Base-by-base conservation (phyloP, 1,140 invertebrate genomes). In the Bombus terrestris region DNA sequence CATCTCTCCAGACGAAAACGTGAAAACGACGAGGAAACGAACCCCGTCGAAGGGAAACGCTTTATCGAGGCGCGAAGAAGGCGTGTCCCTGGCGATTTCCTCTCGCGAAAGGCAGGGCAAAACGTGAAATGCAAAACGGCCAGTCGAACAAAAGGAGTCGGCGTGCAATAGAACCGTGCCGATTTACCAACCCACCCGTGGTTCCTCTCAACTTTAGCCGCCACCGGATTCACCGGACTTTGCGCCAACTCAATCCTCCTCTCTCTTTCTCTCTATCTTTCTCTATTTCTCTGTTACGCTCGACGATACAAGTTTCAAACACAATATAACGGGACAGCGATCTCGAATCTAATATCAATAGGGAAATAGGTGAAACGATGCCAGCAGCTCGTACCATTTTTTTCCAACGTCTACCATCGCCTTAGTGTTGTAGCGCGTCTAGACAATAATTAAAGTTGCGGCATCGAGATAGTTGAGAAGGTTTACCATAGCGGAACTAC, bases 41-140 rank as follows among this genome's bases (percentile, higher is more conserved):
- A 43, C 8, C 25, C 3, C 1, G 10, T 37, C 35, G 39, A 35
- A 22, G n/a, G 12, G 22, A n/a, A 77, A 28, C 77, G 77, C 18
- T 66, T 68, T 35, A 47, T 79, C 77, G 39, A 35, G n/a, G 76
- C 76, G 62, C 28, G 9, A 62, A 62, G 37, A 64, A 41, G 75
- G 57, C 75, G 75, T 32, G 76, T 78, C 76, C 39, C 59, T 22
- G 76, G 62, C 39, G 59, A 79, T 66, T 79, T 79, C 62, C 41
- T 64, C 39, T 35, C 4, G 9, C 59, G 35, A 78, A 78, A 43
- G 76, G 59, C 0, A 35, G 18, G n/a, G 39, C 9, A 39, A 39
- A 77, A 62, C 75, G 62, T 25, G 76, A 66, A 66, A 79, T 79
- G 76, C 76, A 43, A 47, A 79, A 79, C 62, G 59, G 37, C 59